Evolutionary conservation across 2,113 vertebrate species (phyloP), one percentile per base, ranked within the genome.

Genomic region (Pseudopipra pipra): DNA sequence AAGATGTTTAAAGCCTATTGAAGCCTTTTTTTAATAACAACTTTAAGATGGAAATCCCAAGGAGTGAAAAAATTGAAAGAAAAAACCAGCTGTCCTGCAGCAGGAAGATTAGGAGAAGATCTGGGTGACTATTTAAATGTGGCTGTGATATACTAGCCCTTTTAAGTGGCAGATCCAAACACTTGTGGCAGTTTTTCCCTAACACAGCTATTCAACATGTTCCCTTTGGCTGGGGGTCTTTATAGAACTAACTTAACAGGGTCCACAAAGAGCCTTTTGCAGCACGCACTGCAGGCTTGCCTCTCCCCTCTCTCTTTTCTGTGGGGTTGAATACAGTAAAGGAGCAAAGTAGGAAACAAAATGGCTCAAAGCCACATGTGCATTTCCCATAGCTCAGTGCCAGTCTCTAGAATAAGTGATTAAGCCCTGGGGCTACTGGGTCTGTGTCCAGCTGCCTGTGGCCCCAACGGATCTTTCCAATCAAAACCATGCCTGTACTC

Each of bases 361-460:
- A 86, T 90, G 95, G 92, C 92, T 96, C 14, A 3, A 95, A 96
- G 95, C 95, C 93, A 96, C 49, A 78, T 78, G 66, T 85, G 49
- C 83, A 56, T 95, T 96, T 97, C 92, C 95, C 68, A 92, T 68
- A 93, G 90, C 89, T 86, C 76, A 51, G 82, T 87, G 94, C 94
- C 94, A 93, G 81, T 62, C 31, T 68, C 89, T 76, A 87, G 77
- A 73, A 95, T 61, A 89, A 87, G n/a, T 54, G 56, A 79, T 75
- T 76, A 65, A 92, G 68, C 72, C 85, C 56, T 62, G 61, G 68
- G 68, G 68, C 81, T 89, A 24, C 41, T 71, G 61, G 9, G 28
- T 55, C 59, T 85, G 1, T 49, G 30, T 74, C 93, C 61, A 95
- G 66, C 90, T 78, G 74, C 75, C 71, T 39, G 27, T 91, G 71